These are phyloP conservation scores for Nesometra sesokonis DNA, from an alignment of 35 echinoderm and acorn worm genomes.

Conservation along the genomic window DNA sequence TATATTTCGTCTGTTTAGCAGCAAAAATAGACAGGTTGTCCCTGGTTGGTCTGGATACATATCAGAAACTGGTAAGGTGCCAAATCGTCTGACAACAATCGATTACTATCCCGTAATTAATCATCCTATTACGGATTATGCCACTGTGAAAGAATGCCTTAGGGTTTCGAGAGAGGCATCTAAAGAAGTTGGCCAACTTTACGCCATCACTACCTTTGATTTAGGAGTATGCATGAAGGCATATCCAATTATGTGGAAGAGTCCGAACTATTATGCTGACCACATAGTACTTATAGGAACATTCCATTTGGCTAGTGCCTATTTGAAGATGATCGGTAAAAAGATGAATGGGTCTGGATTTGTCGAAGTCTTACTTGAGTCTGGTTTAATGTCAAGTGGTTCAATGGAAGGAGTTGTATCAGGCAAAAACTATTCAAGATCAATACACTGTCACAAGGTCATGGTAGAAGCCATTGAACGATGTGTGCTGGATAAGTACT, in stretches of 20 bases:
- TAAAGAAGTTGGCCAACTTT: slow-evolving; percentile 60
- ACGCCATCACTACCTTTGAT: slow-evolving; percentile 64
- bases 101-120: slow-evolving; percentile 67
- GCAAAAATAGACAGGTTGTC: slow-evolving; percentile 13
- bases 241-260: slow-evolving; percentile 40
- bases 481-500: not conserved
- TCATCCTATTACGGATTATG: slow-evolving; percentile 44
- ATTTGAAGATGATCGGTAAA: slow-evolving; percentile 58
- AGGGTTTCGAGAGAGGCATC: slow-evolving; percentile 27
- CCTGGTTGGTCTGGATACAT: slow-evolving; percentile 55
- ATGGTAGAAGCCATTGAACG: not conserved
- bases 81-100: slow-evolving; percentile 24
- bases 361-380: slow-evolving; percentile 8
- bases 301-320: slow-evolving; percentile 40
- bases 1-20: not conserved
- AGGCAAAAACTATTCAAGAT: not conserved
- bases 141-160: slow-evolving; percentile 7
- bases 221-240: slow-evolving; percentile 69
- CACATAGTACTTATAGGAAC: slow-evolving; percentile 44
- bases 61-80: slow-evolving; percentile 38
- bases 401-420: not conserved
- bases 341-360: slow-evolving; percentile 38
- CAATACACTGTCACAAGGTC: not conserved
- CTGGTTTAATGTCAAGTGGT: not conserved
- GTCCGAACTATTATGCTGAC: slow-evolving; percentile 15